phyloP scores from a whole-genome alignment of 1,140 invertebrate species.

The Cecropterus lyciades region DNA sequence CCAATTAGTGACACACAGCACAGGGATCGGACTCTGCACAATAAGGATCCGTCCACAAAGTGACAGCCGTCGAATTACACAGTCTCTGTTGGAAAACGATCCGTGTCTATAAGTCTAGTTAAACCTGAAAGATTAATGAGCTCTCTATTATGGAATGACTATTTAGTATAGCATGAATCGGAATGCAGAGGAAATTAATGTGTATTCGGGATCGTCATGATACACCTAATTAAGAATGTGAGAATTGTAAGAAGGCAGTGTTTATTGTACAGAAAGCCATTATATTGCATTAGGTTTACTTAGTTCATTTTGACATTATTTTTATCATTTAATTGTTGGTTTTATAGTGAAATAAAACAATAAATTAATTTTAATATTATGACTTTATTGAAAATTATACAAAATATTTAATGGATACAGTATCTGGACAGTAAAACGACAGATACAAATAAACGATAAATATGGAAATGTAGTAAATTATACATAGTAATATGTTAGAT shows the following conservation, averaged over 20 bases:
- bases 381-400: constrained; percentile 71
- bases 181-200: constrained; percentile 16
- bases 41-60: constrained; percentile 37
- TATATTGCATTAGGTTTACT: too few species aligned
- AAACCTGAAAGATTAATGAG: constrained; percentile 64
- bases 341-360: constrained; percentile 22
- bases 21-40: constrained; percentile 38
- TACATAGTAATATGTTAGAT: constrained; percentile 41
- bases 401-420: constrained; percentile 63
- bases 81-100: constrained; percentile 45
- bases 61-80: constrained; percentile 38
- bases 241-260: constrained; percentile 6
- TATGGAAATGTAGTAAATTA: constrained; percentile 48
- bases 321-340: too few species aligned
- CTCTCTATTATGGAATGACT: constrained; percentile 45
- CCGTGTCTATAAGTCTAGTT: constrained; percentile 45
- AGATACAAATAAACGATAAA: constrained; percentile 58
- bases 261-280: background rate
- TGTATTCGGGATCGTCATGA: constrained; percentile 16
- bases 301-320: too few species aligned
- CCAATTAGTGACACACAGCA: constrained; percentile 49
- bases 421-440: constrained; percentile 62
- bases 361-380: constrained; percentile 42
- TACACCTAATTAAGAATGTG: constrained; percentile 9
- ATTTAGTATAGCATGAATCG: constrained; percentile 35